Conservation (phyloP, 2,113 vertebrate species). For the Stomatorhinus ivindoensis region DNA sequence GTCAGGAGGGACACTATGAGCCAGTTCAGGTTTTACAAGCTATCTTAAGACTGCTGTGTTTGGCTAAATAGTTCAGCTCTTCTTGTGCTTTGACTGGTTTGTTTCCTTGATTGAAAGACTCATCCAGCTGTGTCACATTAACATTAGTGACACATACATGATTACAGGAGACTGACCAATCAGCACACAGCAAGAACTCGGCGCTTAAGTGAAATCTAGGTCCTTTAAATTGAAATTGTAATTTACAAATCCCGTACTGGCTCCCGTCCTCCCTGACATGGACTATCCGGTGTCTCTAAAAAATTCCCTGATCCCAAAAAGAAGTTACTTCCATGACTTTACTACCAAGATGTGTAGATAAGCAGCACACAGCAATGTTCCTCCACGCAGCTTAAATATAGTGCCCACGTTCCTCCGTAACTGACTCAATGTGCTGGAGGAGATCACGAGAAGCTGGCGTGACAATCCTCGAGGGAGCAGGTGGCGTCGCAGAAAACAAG, state of each 20-base stretch:
- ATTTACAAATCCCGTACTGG: background rate
- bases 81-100: background rate
- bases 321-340: background rate
- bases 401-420: background rate
- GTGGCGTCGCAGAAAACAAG: background rate
- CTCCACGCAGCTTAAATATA: background rate
- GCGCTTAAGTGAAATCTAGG: background rate
- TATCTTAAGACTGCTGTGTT: background rate
- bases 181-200: background rate
- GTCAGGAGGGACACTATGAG: background rate
- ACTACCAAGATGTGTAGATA: background rate
- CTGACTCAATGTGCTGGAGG: background rate
- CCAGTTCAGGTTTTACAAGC: background rate
- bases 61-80: background rate
- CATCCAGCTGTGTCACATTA: background rate
- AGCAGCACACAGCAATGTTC: background rate
- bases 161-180: background rate
- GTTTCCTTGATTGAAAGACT: background rate
- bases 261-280: background rate
- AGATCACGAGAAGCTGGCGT: background rate
- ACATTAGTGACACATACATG: background rate
- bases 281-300: background rate
- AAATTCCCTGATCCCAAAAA: background rate
- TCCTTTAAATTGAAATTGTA: background rate
- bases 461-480: background rate